These are phyloP conservation scores for Agrochola macilenta DNA, from an alignment of 2,888 invertebrate genomes.

Conservation along the genomic window DNA sequence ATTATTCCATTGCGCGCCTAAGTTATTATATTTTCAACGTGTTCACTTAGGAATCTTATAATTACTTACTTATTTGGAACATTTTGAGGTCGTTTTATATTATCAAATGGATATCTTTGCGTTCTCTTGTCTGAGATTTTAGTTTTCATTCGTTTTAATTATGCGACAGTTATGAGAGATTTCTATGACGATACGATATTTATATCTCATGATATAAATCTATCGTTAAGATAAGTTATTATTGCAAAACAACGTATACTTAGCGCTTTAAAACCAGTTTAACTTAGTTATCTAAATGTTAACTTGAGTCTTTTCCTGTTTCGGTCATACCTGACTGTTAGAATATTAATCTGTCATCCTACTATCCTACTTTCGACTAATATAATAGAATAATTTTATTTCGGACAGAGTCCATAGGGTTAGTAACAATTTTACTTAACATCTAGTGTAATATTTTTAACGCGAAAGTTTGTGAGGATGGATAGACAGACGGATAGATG, in stretches of 20 bases:
- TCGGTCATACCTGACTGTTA: not conserved
- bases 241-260: not conserved
- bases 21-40: slow-evolving; percentile 25
- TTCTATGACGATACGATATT: not conserved
- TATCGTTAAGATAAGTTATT: not conserved
- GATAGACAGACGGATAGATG: too few species aligned
- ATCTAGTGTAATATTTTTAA: too few species aligned
- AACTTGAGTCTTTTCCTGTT: not conserved
- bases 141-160: slow-evolving; percentile 4
- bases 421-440: too few species aligned
- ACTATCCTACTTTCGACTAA: too few species aligned
- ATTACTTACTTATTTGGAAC: slow-evolving; percentile 34
- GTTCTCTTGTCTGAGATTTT: not conserved
- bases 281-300: not conserved
- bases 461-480: too few species aligned
- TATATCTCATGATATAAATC: not conserved
- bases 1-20: slow-evolving; percentile 29
- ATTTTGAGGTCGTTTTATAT: slow-evolving; percentile 43
- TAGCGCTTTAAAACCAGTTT: slow-evolving; percentile 2
- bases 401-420: too few species aligned
- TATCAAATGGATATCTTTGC: not conserved
- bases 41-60: slow-evolving; percentile 34
- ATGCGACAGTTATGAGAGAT: slow-evolving; percentile 2
- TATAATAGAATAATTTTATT: too few species aligned
- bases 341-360: not conserved